Evolutionary conservation across 2,797 vertebrate genomes (phyloP), one percentile per base, ranked within the genome.

Genomic region (Epinephelus coioides): DNA sequence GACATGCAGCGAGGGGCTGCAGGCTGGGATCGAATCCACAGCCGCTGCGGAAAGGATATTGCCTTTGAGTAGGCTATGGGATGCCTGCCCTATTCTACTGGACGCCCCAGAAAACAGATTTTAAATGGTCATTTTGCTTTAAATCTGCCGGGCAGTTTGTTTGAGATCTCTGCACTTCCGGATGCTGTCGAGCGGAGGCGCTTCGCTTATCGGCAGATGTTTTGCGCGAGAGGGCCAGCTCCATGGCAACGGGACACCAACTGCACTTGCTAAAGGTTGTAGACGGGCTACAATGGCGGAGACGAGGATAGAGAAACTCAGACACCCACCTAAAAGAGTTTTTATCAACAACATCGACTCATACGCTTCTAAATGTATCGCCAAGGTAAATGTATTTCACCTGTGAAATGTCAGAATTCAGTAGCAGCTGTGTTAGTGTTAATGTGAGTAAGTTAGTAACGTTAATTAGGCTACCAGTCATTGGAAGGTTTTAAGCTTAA

Each of bases 311-410:
- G 14, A 87, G 72, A 75, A 59, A 19, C 15, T 1, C 2, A 61
- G 56, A 5, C 21, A 2, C 12, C 71, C 51, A 4, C 54, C 69
- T 4, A 94, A 73, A 53, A 82, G 94, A 55, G 77, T 98, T 81
- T 99, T 98, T 70, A 91, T 99, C 25, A 98, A 97, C 91, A 91
- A 94, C 46, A 27, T 97, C 12, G 96, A 98, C 88, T 94, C 94
- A 0, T 98, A 96, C 73, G 85, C 94, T 14, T 97, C 96, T 50
- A 87, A 86, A 82, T 87, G 68, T 54, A 93, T 98, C 1, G 97
- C 96, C 30, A 89, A 96, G 96, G 98, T 98, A 91, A 95, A 85
- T 6, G 1, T 17, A 1, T 46, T 9, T 17, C 0, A 4, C 11
- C 11, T 49, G 56, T 47, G 17, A 3, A 21, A 3, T 11, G 12